These are phyloP conservation scores for Hypothenemus hampei DNA, from an alignment of 1,140 invertebrate genomes.

Conservation along the genomic window DNA sequence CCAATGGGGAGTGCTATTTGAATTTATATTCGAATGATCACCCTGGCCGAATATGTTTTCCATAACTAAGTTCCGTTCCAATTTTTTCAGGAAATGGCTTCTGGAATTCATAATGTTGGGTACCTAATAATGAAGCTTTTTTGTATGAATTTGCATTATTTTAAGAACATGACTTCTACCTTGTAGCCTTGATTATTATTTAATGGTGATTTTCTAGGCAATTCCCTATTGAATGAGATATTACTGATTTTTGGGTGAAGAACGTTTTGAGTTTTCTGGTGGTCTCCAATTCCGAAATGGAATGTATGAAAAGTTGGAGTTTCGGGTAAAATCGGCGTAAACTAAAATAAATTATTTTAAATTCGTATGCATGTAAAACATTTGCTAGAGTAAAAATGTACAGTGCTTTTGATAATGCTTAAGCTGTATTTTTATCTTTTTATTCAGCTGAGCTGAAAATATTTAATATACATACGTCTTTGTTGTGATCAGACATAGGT, in stretches of 20 bases:
- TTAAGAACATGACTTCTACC: no score
- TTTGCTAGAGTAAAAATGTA: no score
- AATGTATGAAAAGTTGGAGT: slow-evolving; percentile 36
- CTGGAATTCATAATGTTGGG: slow-evolving; percentile 30
- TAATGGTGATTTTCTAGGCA: slow-evolving; percentile 38
- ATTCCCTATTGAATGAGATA: slow-evolving; percentile 38
- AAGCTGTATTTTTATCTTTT: no score
- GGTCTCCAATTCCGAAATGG: slow-evolving; percentile 32
- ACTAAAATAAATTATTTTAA: slow-evolving; percentile 10
- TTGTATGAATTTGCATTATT: no score
- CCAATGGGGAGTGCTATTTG: slow-evolving; percentile 20
- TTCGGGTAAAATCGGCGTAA: slow-evolving; percentile 23
- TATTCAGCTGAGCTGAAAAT: no score
- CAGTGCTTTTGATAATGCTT: no score
- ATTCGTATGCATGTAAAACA: no score
- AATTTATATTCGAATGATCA: slow-evolving; percentile 17
- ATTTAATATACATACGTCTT: no score
- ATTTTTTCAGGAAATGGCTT: slow-evolving; percentile 37
- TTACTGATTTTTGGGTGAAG: slow-evolving; percentile 43
- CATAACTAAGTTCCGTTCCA: slow-evolving; percentile 31
- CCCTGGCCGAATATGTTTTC: slow-evolving; percentile 31
- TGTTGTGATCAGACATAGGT: slow-evolving; percentile 20
- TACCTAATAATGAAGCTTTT: no score
- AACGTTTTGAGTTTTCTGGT: slow-evolving; percentile 33
- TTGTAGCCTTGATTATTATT: slow-evolving; percentile 13